These are phyloP conservation scores for Aldrovandia affinis DNA, from an alignment of 2,797 vertebrate species.

Conservation along the genomic window DNA sequence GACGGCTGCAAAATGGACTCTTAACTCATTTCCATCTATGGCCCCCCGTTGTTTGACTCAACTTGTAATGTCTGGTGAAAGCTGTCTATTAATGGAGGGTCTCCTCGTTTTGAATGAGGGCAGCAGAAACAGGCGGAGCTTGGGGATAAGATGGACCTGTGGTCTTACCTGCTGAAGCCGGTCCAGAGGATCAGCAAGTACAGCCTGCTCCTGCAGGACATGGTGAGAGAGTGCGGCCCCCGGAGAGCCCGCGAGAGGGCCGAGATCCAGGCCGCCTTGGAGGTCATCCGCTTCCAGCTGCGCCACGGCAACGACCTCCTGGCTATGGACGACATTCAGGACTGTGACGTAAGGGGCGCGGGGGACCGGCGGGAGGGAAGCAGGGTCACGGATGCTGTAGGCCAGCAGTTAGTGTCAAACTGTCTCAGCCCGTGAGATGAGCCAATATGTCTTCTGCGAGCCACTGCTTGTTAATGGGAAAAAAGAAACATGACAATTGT, in stretches of 20 bases:
- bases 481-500: too few species aligned
- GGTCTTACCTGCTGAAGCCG: constrained; percentile 81
- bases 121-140: constrained; percentile 78
- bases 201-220: constrained; percentile 79
- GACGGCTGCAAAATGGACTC: too few species aligned
- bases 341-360: constrained; percentile 75
- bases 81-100: background rate
- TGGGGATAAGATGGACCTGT: constrained; percentile 79
- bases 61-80: background rate
- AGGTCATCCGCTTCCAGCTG: constrained; percentile 80
- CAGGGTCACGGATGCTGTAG: too few species aligned
- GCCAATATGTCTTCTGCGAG: too few species aligned
- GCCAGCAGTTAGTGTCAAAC: too few species aligned
- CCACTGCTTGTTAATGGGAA: too few species aligned
- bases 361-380: background rate
- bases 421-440: too few species aligned
- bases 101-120: background rate
- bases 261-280: constrained; percentile 73
- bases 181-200: constrained; percentile 86
- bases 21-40: background rate
- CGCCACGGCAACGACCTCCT: constrained; percentile 81
- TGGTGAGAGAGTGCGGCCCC: constrained; percentile 68
- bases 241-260: constrained; percentile 60
- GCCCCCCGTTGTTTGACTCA: background rate
- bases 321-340: constrained; percentile 81